Conservation (phyloP, 1,140 invertebrate genomes). For the Camponotus floridanus region DNA sequence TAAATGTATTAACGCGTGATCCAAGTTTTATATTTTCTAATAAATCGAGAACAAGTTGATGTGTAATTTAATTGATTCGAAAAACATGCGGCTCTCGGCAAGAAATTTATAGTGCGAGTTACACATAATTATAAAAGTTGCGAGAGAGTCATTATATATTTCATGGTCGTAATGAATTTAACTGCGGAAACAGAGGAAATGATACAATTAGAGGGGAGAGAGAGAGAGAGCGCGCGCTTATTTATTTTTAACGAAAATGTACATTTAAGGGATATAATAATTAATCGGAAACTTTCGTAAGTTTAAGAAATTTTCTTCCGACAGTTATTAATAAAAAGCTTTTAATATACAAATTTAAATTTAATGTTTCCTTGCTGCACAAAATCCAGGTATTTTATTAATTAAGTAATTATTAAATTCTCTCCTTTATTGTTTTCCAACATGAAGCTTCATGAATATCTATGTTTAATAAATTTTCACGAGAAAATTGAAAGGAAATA, state of each 20-base stretch:
- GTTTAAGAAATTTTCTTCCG: conserved; percentile 4
- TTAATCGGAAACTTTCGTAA: not conserved
- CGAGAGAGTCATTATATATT: conserved; percentile 19
- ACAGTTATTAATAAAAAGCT: conserved; percentile 6
- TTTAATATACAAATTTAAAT: not conserved
- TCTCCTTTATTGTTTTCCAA: not conserved
- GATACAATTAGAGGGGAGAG: not conserved
- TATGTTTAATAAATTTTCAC: not conserved
- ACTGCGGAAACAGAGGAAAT: conserved; percentile 2
- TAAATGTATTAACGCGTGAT: conserved; percentile 38
- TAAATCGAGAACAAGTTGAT: not conserved
- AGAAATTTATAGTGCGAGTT: conserved; percentile 19
- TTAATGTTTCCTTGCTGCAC: not conserved
- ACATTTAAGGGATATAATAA: not conserved
- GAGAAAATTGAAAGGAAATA: not conserved
- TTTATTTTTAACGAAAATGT: conserved; percentile 7
- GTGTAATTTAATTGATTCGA: not conserved
- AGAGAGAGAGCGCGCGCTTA: not conserved
- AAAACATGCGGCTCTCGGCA: not conserved
- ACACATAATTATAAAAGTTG: not conserved
- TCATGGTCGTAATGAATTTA: conserved; percentile 7
- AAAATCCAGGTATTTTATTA: not conserved
- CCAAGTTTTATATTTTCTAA: conserved; percentile 33
- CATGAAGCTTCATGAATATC: not conserved
- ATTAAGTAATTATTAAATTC: not conserved